Base-by-base conservation (phyloP, 2,797 vertebrate species). In the Anabacerthia variegaticeps region DNA sequence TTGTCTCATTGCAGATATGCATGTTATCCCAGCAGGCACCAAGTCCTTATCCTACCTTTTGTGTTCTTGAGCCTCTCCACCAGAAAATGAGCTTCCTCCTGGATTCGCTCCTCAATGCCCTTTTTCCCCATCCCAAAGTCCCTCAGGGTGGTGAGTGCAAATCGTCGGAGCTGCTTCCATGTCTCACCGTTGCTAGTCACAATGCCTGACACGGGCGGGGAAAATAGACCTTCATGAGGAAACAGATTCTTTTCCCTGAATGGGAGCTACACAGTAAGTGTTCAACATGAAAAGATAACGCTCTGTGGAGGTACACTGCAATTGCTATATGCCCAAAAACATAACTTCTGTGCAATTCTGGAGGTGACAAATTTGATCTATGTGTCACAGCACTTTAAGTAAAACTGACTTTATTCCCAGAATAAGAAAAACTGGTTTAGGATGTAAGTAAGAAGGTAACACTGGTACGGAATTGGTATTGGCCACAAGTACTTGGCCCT, bases 111-210 rank as follows among this genome's bases (percentile, higher is more conserved):
- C 44, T 96, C 96, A 0, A 94, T 76, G 51, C 68, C 13, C 54
- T 86, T 97, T 85, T 88, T 96, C 52, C 97, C 97, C 97, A 97
- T 97, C 12, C 97, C 95, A 44, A 97, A 97, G 27, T 97, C 95
- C 32, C 94, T 39, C 46, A 97, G 75, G 10, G 95, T 96, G 12
- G 72, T 89, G 74, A 97, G 36, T 30, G 65, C 2, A 65, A 97
- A 97, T 80, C 95, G 83, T 32, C 96, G 86, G 39, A 97, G 88
- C 48, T 96, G 95, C 75, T 18, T 95, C 94, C 95, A 96, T 4
- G 52, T 91, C 49, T 97, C 96, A 4, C 97, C 96, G 22, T 81
- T 96, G 65, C 97, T 96, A 15, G 51, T 95, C 41, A 90, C 11
- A 68, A 97, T 65, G 21, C 95, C 97, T 97, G 85, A 12, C 10